Evolutionary conservation across 2,888 invertebrate genomes (phyloP).

Genomic region (Epiblema foenella): DNA sequence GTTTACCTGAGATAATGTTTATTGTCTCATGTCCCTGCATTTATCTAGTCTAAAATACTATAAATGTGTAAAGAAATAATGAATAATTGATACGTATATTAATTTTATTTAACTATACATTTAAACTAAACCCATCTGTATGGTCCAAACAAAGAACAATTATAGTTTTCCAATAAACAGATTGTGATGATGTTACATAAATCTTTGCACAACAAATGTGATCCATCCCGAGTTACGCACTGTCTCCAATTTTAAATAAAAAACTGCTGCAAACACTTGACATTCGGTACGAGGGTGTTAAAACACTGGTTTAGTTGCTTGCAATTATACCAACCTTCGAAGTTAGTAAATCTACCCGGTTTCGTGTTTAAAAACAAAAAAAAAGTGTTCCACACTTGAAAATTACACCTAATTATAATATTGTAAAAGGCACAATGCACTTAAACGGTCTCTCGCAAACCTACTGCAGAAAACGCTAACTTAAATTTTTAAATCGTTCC

Average conservation of each 20-base stretch:
- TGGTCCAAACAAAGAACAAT: too few relatives aligned
- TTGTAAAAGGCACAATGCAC: constrained; percentile 25
- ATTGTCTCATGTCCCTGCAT: constrained; percentile 9
- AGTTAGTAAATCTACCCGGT: constrained; percentile 26
- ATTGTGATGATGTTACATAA: too few relatives aligned
- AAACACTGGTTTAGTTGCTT: neutral
- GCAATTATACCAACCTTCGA: constrained; percentile 30
- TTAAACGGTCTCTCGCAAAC: constrained; percentile 26
- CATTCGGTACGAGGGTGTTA: constrained; percentile 19
- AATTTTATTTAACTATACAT: too few relatives aligned
- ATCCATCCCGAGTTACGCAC: too few relatives aligned
- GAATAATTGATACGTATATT: too few relatives aligned
- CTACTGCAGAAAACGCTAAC: constrained; percentile 19
- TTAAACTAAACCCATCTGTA: too few relatives aligned
- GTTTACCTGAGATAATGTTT: constrained; percentile 27
- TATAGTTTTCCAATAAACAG: too few relatives aligned
- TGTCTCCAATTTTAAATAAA: too few relatives aligned
- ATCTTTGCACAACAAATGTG: too few relatives aligned
- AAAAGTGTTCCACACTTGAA: constrained; percentile 31
- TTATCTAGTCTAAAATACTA: constrained; percentile 10
- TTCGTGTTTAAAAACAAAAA: constrained; percentile 31
- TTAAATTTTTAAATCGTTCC: constrained; percentile 21
- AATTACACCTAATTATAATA: constrained; percentile 38
- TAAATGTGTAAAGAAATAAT: neutral
- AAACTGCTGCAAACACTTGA: too few relatives aligned